Evolutionary conservation across 2,888 invertebrate species (phyloP).

Genomic region (Steinernema carpocapsae): DNA sequence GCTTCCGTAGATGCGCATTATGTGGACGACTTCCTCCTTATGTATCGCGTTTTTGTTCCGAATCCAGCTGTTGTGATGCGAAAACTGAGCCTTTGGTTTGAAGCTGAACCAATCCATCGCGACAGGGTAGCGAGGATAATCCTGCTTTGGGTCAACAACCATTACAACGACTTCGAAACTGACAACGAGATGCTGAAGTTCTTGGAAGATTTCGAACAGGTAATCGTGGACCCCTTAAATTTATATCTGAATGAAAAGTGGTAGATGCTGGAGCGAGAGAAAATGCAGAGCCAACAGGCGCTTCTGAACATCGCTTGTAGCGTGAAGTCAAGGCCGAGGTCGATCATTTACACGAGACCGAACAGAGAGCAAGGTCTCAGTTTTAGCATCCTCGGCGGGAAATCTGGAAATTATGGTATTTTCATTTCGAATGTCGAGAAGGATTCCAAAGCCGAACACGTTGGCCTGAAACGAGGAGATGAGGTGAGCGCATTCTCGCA

Average conservation of each 20-base stretch:
- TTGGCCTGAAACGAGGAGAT: conserved; percentile 93
- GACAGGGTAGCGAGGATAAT: conserved; percentile 82
- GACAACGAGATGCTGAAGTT: conserved; percentile 90
- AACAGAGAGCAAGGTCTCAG: conserved; percentile 88
- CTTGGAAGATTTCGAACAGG: conserved; percentile 58
- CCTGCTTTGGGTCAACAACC: conserved; percentile 96
- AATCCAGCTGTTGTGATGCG: conserved; percentile 85
- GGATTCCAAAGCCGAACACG: conserved; percentile 90
- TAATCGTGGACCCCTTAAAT: conserved; percentile 15
- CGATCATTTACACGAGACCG: conserved; percentile 87
- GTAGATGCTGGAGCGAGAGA: conserved; percentile 70
- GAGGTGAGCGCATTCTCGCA: conserved; percentile 73
- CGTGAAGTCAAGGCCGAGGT: conserved; percentile 90
- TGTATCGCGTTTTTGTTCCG: conserved; percentile 91
- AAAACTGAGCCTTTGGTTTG: conserved; percentile 87
- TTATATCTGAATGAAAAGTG: not conserved
- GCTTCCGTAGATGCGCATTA: conserved; percentile 91
- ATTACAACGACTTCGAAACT: conserved; percentile 95
- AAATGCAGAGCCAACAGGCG: conserved; percentile 79
- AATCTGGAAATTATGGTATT: conserved; percentile 83
- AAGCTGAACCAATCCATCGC: conserved; percentile 72
- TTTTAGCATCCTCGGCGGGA: conserved; percentile 91
- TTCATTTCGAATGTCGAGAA: conserved; percentile 93
- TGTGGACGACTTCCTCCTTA: conserved; percentile 95
- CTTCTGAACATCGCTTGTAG: conserved; percentile 94